Conservation (phyloP, 2,113 vertebrate species). For the Alethe diademata region DNA sequence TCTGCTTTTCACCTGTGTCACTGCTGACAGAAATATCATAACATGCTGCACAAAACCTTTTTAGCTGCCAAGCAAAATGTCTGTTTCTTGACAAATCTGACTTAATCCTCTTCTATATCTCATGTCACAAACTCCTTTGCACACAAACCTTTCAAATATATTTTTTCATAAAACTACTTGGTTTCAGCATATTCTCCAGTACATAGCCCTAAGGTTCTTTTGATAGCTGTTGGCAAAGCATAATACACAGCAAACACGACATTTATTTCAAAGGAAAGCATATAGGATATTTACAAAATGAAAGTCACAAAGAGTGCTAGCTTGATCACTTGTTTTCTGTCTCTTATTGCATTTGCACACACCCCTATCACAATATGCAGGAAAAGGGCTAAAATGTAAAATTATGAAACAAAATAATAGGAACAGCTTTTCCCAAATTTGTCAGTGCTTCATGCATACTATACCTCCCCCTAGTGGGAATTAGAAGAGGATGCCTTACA, state of each 20-base stretch:
- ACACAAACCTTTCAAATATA: conserved; percentile 9
- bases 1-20: conserved; percentile 26
- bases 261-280: background rate
- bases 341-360: background rate
- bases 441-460: background rate
- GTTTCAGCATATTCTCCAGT: conserved; percentile 5
- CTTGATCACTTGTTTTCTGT: background rate
- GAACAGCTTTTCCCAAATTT: background rate
- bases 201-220: background rate
- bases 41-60: conserved; percentile 32
- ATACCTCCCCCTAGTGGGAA: background rate
- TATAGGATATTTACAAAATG: background rate
- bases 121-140: conserved; percentile 1
- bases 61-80: conserved; percentile 46
- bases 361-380: background rate
- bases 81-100: conserved; percentile 50
- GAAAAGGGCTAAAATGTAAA: background rate
- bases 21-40: conserved; percentile 30
- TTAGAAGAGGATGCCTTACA: background rate
- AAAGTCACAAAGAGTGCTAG: background rate
- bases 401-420: background rate
- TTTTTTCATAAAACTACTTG: conserved; percentile 19
- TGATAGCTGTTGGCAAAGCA: background rate
- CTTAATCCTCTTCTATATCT: conserved; percentile 27
- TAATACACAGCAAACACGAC: background rate